Percentiles rank a stretch among this genome's conserved stretches.
Conservation (phyloP, 2,797 vertebrate species). For the Sebastes kiyomatsui region DNA sequence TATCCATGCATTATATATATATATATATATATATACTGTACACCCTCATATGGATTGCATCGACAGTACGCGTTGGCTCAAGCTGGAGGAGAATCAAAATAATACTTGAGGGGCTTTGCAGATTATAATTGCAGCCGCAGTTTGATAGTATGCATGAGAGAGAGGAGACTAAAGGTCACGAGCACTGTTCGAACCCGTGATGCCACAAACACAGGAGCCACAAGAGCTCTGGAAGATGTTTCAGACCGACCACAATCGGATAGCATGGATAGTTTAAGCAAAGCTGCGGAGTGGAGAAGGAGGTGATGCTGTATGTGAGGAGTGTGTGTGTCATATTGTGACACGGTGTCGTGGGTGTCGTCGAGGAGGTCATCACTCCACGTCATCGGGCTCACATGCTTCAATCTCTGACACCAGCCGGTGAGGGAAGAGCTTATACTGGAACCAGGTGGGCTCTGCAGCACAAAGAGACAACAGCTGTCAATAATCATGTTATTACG, state of each 20-base stretch:
- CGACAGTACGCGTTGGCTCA: slow-evolving; percentile 9
- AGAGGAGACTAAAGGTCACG: neutral
- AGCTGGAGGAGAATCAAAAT: slow-evolving; percentile 29
- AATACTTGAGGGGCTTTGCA: slow-evolving; percentile 19
- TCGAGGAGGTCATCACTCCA: slow-evolving; percentile 56
- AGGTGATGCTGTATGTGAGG: neutral
- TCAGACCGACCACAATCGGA: neutral
- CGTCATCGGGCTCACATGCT: slow-evolving; percentile 67
- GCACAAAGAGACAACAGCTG: slow-evolving; percentile 3
- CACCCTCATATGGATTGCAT: slow-evolving; percentile 5
- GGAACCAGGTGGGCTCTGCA: slow-evolving; percentile 87
- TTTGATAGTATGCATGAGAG: slow-evolving; percentile 18
- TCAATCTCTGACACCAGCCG: slow-evolving; percentile 87
- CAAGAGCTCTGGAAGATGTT: slow-evolving; percentile 9
- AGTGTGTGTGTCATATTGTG: neutral
- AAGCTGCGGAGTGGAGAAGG: slow-evolving; percentile 1
- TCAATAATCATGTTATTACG: neutral
- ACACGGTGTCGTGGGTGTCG: slow-evolving; percentile 3
- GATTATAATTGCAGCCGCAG: slow-evolving; percentile 21
- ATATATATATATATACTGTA: neutral
- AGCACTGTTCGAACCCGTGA: neutral
- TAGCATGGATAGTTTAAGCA: slow-evolving; percentile 5
- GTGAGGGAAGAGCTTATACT: slow-evolving; percentile 85
- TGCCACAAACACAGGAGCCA: slow-evolving; percentile 5
- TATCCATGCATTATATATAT: neutral